Conservation (phyloP, 2,888 invertebrate genomes). For the Pachliopta kotzebuea region DNA sequence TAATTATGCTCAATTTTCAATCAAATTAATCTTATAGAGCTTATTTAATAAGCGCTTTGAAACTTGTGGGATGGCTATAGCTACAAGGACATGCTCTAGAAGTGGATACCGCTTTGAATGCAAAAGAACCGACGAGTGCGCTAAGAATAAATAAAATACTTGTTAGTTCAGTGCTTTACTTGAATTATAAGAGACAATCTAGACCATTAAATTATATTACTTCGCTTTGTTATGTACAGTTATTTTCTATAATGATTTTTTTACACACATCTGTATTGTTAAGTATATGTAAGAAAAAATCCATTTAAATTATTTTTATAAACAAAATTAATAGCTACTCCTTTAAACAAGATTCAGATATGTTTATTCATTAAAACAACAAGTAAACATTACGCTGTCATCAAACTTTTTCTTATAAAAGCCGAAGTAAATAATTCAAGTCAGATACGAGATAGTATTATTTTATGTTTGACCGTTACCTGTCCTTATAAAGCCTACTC, state of each 20-base stretch:
- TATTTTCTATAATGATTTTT: neutral
- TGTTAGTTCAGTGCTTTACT: slow-evolving; percentile 21
- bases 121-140: slow-evolving; percentile 23
- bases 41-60: slow-evolving; percentile 26
- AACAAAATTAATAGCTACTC: too few species aligned
- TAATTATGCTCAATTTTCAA: slow-evolving; percentile 8
- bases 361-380: slow-evolving; percentile 1
- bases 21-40: slow-evolving; percentile 23
- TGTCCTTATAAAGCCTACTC: slow-evolving; percentile 71
- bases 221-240: slow-evolving; percentile 2
- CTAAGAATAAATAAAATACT: slow-evolving; percentile 27
- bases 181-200: slow-evolving; percentile 15
- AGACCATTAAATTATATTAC: slow-evolving; percentile 20
- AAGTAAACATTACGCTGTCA: slow-evolving; percentile 5
- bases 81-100: slow-evolving; percentile 20
- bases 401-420: slow-evolving; percentile 22
- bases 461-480: slow-evolving; percentile 51
- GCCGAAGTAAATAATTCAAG: slow-evolving; percentile 24
- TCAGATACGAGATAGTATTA: slow-evolving; percentile 35
- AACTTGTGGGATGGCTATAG: slow-evolving; percentile 22
- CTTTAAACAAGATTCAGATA: neutral
- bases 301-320: neutral
- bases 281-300: too few species aligned
- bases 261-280: too few species aligned
- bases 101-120: slow-evolving; percentile 23